Evolutionary conservation across 2,797 vertebrate species (phyloP), one percentile per base, ranked within the genome.

Genomic region (Sebastes matsubarae): DNA sequence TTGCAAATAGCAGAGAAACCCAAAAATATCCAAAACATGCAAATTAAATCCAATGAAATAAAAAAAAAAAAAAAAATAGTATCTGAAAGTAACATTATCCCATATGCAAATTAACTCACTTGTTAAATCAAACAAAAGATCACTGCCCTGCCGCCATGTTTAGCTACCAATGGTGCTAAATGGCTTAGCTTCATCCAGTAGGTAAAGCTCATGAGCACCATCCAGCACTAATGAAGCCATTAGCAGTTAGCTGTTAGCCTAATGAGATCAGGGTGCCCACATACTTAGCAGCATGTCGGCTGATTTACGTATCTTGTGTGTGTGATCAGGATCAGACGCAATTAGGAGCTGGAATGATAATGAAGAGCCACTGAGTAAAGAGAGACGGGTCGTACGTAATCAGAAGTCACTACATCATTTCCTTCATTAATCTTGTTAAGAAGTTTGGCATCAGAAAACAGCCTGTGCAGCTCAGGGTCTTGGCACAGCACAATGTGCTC

Each of bases 201-300:
- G 65, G 79, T 52, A 66, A 77, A 81, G 32, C 81, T 82, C 58
- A 63, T 2, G 36, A 69, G 68, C 73, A 91, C 52, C 83, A 82
- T 73, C 87, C 76, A 82, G 77, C 63, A 9, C 81, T 91, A 90
- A 91, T 89, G 77, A 89, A 59, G 83, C 77, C 72, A 87, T 93
- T 92, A 79, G 54, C 82, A 68, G 78, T 24, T 77, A 85, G 82
- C 77, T 54, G 82, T 84, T 82, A 68, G 80, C 42, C 87, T 93
- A 93, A 93, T 88, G 85, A 89, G 91, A 94, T 94, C 90, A 93
- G 79, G 29, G 24, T 71, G 81, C n/a, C 72, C 72, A 64, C 52
- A 60, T 77, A 68, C 64, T 83, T 73, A 57, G 42, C 69, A 78
- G 80, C 57, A 74, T 36, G 64, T 34, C 57, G 59, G 34, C 67